Conservation (phyloP, 2,888 invertebrate genomes). For the Gisinianus flammeolus region DNA sequence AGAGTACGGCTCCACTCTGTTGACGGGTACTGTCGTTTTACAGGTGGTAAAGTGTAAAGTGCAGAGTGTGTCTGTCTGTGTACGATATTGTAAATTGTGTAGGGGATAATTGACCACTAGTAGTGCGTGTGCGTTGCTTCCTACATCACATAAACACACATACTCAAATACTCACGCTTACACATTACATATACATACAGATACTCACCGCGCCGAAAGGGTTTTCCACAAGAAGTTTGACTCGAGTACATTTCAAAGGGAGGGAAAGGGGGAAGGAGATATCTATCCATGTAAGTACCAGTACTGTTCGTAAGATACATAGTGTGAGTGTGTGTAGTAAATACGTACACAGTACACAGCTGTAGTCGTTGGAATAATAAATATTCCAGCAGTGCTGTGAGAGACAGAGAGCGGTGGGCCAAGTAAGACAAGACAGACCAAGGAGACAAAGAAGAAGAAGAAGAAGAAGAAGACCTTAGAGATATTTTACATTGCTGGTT, state of each 20-base stretch:
- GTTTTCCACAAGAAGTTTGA: neutral
- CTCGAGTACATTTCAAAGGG: too few relatives aligned
- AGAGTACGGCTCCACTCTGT: too few relatives aligned
- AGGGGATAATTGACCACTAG: neutral
- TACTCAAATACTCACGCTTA: too few relatives aligned
- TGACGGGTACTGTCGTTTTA: neutral
- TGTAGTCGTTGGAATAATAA: neutral
- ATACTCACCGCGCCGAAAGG: too few relatives aligned
- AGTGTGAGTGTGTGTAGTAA: neutral
- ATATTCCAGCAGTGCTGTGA: slow-evolving; percentile 1
- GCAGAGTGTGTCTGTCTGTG: neutral
- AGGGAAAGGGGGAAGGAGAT: neutral
- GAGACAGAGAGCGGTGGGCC: too few relatives aligned
- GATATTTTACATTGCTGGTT: too few relatives aligned
- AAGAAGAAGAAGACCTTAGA: too few relatives aligned
- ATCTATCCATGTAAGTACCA: neutral
- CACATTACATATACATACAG: too few relatives aligned
- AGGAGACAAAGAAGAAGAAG: too few relatives aligned
- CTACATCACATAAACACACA: too few relatives aligned
- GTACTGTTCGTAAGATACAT: neutral
- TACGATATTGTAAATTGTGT: neutral
- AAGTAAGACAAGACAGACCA: too few relatives aligned
- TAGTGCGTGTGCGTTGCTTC: too few relatives aligned
- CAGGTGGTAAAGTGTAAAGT: neutral
- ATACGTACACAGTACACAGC: neutral